Evolutionary conservation across 2,113 vertebrate genomes (phyloP), one percentile per base, ranked within the genome.

Genomic region (Parus major): DNA sequence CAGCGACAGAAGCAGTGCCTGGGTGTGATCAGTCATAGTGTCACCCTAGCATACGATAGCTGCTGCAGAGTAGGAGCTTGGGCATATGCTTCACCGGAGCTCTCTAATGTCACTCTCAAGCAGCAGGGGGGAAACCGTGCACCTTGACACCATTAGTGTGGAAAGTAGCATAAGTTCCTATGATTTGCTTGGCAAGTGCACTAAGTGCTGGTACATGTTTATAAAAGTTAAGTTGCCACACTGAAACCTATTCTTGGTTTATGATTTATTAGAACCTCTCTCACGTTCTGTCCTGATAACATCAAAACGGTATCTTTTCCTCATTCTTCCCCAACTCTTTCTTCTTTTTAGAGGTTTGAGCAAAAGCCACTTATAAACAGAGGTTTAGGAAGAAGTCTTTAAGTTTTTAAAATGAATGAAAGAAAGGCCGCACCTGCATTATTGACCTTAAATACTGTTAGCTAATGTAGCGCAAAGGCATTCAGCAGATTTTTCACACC

Each of bases 401-500:
- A 50, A 21, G 31, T 21, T 95, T 92, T 88, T 57, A 3, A 63
- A 41, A 66, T 1, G 61, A 75, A 71, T 39, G 70, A 29, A 39
- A 78, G 44, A 81, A 81, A 86, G 16, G 31, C 55, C 0, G 0
- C 79, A 95, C 72, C 93, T 95, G 85, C 49, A 9, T 90, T 96
- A 93, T 81, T 95, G 79, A 84, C 88, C 79, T 90, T 90, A 94
- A 92, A 92, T 90, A 61, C 41, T 56, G 85, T 78, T 97, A 95
- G 78, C n/a, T 94, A 96, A 95, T 90, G 82, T 95, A 90, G 76
- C 3, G 1, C 68, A 93, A 86, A 95, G 79, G 65, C 82, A 93
- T 95, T 92, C 76, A 60, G 82, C 68, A 81, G 88, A 93, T 94
- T 96, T 95, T 95, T 96, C 88, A 93, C 94, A 96, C 72, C 52